phyloP scores from a whole-genome alignment of 2,888 invertebrate species.

The Asteroscopus sphinx region DNA sequence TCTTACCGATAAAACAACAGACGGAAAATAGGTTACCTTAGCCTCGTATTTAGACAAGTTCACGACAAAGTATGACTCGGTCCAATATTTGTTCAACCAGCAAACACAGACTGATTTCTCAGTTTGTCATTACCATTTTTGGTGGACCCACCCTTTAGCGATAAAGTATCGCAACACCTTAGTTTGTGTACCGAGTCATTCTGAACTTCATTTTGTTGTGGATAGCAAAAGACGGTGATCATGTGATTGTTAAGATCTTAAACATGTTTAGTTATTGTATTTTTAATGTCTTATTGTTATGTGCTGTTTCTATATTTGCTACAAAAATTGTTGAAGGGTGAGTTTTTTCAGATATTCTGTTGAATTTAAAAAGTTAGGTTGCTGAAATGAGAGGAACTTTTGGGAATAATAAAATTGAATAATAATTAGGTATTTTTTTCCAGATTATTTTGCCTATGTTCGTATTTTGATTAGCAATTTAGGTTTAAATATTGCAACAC shows the following conservation, averaged over 20 bases:
- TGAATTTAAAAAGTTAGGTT: too few species aligned
- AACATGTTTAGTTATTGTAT: constrained; percentile 80
- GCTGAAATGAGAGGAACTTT: too few species aligned
- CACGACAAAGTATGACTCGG: constrained; percentile 45
- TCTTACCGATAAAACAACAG: not conserved
- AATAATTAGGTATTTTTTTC: too few species aligned
- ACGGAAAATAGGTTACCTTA: constrained; percentile 28
- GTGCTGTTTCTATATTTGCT: constrained; percentile 73
- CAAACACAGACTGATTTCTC: constrained; percentile 78
- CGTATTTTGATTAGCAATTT: too few species aligned
- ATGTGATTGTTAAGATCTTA: constrained; percentile 65
- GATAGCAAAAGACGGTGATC: constrained; percentile 57
- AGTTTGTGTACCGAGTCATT: constrained; percentile 75
- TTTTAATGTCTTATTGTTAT: constrained; percentile 70
- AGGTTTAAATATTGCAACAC: too few species aligned
- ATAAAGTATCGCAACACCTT: constrained; percentile 75
- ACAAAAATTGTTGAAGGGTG: constrained; percentile 79
- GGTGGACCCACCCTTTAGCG: constrained; percentile 78
- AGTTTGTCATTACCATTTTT: constrained; percentile 81
- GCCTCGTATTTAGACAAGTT: constrained; percentile 34
- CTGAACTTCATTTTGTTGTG: constrained; percentile 71
- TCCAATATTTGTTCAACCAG: constrained; percentile 63
- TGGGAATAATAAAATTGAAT: too few species aligned
- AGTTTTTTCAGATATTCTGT: constrained; percentile 52
- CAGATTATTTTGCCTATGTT: too few species aligned